Percentiles rank a stretch among this genome's conserved stretches.
phyloP scores from a whole-genome alignment of 2,888 invertebrate genomes.

The Trimorus sp. region DNA sequence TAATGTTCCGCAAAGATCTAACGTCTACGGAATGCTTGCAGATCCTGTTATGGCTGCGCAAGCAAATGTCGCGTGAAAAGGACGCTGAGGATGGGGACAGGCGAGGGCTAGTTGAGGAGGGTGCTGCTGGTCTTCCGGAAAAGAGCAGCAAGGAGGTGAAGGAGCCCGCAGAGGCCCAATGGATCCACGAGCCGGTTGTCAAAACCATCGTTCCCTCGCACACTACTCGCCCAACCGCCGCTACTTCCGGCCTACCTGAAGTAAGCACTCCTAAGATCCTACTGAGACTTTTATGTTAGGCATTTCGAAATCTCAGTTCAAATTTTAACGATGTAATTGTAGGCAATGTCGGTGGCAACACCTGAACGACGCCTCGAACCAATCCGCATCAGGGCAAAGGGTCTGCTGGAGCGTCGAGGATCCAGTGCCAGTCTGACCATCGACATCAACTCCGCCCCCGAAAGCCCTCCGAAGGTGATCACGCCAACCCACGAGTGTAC shows the following conservation, averaged over 20 bases:
- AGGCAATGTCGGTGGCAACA: slow-evolving; percentile 74
- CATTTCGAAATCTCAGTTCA: too few relatives aligned
- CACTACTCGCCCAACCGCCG: slow-evolving; percentile 62
- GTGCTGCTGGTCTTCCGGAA: slow-evolving; percentile 73
- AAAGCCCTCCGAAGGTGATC: slow-evolving; percentile 80
- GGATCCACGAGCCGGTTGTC: slow-evolving; percentile 75
- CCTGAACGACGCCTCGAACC: slow-evolving; percentile 81
- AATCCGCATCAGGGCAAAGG: slow-evolving; percentile 84
- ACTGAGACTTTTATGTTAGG: too few relatives aligned
- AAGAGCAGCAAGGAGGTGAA: slow-evolving; percentile 74
- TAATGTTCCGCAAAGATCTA: background rate
- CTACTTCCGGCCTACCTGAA: slow-evolving; percentile 73
- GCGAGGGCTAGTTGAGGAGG: slow-evolving; percentile 80
- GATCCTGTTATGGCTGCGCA: slow-evolving; percentile 81
- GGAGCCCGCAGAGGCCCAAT: slow-evolving; percentile 76
- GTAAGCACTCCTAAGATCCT: slow-evolving; percentile 55
- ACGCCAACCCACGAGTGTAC: slow-evolving; percentile 84
- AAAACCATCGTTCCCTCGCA: slow-evolving; percentile 81
- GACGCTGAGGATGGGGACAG: slow-evolving; percentile 79
- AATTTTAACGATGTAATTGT: background rate
- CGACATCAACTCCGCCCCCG: slow-evolving; percentile 83
- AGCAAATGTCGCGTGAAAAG: slow-evolving; percentile 82
- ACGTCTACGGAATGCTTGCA: slow-evolving; percentile 36
- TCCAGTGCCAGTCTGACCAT: slow-evolving; percentile 95
- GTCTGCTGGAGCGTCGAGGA: slow-evolving; percentile 91